Conservation (phyloP, 2,797 vertebrate genomes). For the Ambastaia sidthimunki region DNA sequence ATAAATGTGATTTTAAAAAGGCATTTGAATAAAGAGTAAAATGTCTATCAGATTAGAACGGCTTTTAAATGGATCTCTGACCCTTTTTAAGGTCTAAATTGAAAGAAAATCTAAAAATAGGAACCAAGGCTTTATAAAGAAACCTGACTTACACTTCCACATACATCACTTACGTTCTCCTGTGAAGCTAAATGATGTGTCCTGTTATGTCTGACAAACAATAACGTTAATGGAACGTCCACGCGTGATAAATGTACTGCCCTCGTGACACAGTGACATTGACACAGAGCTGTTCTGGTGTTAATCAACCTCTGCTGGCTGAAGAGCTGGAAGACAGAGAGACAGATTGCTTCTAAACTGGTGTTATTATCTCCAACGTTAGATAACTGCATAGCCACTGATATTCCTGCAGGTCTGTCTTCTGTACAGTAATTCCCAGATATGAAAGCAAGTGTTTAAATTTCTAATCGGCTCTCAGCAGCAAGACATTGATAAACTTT, state of each 20-base stretch:
- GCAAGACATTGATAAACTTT: conserved; percentile 46
- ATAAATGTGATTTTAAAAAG: background rate
- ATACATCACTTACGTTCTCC: background rate
- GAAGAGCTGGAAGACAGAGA: conserved; percentile 53
- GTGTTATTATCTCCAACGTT: conserved; percentile 66
- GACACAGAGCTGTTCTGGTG: background rate
- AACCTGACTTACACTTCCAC: background rate
- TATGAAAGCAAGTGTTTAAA: conserved; percentile 56
- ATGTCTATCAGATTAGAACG: background rate
- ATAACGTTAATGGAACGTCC: conserved; percentile 19
- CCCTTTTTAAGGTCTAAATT: background rate
- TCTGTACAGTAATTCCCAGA: conserved; percentile 59
- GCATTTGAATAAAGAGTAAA: background rate
- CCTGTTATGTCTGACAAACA: conserved; percentile 13
- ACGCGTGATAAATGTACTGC: conserved; percentile 7
- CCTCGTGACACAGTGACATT: conserved; percentile 8
- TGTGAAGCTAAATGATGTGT: conserved; percentile 3
- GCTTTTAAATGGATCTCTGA: background rate
- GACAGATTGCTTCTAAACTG: conserved; percentile 73
- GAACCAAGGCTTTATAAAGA: background rate
- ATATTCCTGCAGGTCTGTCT: conserved; percentile 45
- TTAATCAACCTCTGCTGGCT: conserved; percentile 39
- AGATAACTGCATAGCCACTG: conserved; percentile 58
- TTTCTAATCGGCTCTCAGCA: conserved; percentile 64
- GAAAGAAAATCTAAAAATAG: background rate